Percentiles rank a stretch among this genome's conserved stretches.
Conservation (phyloP, 2,797 vertebrate species). For the Gadopsis bispinosus region DNA sequence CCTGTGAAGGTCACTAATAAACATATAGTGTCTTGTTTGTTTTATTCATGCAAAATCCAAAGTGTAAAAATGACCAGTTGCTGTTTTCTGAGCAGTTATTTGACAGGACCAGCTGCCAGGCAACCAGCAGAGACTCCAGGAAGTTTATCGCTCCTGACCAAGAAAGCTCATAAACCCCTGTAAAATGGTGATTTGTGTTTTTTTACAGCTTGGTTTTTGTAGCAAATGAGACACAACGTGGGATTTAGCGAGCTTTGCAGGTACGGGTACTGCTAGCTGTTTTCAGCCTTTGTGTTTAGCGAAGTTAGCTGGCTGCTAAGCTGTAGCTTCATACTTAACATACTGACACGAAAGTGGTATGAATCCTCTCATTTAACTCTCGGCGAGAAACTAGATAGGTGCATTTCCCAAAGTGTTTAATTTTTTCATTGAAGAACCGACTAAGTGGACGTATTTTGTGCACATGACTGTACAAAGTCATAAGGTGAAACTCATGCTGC, state of each 20-base stretch:
- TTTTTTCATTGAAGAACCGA: background rate
- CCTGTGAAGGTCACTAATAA: background rate
- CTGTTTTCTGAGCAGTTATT: background rate
- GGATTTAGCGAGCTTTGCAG: background rate
- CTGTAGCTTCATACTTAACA: background rate
- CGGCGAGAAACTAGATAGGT: background rate
- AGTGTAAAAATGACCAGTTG: background rate
- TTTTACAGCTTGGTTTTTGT: background rate
- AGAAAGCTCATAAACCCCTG: background rate
- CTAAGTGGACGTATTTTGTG: background rate
- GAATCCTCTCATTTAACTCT: background rate
- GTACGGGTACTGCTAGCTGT: background rate
- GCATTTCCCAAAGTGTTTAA: background rate
- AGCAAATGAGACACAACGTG: background rate
- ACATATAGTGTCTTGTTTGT: background rate
- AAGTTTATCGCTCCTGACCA: background rate
- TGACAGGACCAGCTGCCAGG: background rate
- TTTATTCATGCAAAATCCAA: background rate
- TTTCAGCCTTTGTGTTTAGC: constrained; percentile 2
- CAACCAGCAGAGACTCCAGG: background rate
- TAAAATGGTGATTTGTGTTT: background rate
- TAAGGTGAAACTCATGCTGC: constrained; percentile 12
- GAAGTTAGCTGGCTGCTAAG: background rate
- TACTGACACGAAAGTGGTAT: background rate
- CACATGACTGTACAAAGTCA: constrained; percentile 39